Conservation (phyloP, 2,797 vertebrate genomes). For the Salmo trutta region DNA sequence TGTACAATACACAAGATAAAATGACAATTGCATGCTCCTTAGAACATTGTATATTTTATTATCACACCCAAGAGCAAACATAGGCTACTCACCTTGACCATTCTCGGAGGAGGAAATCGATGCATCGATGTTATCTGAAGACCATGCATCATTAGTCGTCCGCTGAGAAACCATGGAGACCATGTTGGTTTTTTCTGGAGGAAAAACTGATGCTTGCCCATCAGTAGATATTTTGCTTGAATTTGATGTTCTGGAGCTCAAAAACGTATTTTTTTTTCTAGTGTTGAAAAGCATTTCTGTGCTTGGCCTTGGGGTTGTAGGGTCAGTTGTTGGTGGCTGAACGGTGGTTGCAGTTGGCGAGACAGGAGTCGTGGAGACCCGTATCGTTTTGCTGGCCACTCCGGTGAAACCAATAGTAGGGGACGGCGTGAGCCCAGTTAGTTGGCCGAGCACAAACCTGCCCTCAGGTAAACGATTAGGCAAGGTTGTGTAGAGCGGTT, state of each 20-base stretch:
- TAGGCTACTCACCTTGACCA: conserved; percentile 69
- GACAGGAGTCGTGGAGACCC: conserved; percentile 19
- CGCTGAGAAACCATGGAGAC: conserved; percentile 69
- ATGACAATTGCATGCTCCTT: neutral
- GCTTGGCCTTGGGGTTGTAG: conserved; percentile 34
- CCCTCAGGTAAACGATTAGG: conserved; percentile 50
- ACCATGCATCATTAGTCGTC: conserved; percentile 65
- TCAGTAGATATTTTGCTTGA: conserved; percentile 62
- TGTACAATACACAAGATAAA: neutral
- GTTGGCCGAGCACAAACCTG: conserved; percentile 48
- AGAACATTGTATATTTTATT: neutral
- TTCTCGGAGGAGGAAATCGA: conserved; percentile 61
- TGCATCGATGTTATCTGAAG: conserved; percentile 53
- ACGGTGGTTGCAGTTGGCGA: conserved; percentile 44
- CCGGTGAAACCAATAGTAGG: conserved; percentile 47
- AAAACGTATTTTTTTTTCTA: conserved; percentile 36
- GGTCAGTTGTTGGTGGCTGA: conserved; percentile 50
- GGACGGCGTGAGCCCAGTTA: conserved; percentile 48
- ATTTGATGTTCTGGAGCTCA: conserved; percentile 34
- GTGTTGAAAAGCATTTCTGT: conserved; percentile 26
- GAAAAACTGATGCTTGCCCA: conserved; percentile 50
- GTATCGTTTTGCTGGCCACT: conserved; percentile 29
- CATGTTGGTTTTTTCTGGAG: conserved; percentile 65
- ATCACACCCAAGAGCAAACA: neutral
- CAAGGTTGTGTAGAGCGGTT: conserved; percentile 47